Percentiles rank a stretch among this genome's conserved stretches.
phyloP scores from a whole-genome alignment of 1,140 invertebrate species.

The Bacillus rossius region DNA sequence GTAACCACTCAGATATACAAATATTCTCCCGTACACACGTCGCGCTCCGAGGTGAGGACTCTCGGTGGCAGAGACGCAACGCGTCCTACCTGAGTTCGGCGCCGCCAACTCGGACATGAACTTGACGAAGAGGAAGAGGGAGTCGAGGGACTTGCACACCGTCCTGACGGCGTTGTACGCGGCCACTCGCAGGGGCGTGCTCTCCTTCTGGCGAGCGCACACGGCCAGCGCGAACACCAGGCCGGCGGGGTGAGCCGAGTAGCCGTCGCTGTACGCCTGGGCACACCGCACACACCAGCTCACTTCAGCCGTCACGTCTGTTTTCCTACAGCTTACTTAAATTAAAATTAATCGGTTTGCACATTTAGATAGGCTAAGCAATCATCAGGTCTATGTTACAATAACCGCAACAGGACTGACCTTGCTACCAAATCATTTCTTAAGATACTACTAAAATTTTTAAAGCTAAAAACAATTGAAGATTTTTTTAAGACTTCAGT shows the following conservation, averaged over 20 bases:
- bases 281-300: too few species aligned
- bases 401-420: neutral
- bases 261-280: slow-evolving; percentile 46
- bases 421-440: neutral
- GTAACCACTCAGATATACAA: too few species aligned
- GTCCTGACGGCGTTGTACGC: slow-evolving; percentile 47
- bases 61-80: too few species aligned
- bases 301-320: neutral
- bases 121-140: slow-evolving; percentile 55
- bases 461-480: neutral
- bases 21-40: too few species aligned
- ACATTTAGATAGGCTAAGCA: neutral
- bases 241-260: slow-evolving; percentile 47
- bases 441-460: neutral
- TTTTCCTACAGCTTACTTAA: neutral
- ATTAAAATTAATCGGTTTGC: neutral
- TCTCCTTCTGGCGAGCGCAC: slow-evolving; percentile 42
- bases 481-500: too few species aligned
- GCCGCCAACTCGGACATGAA: slow-evolving; percentile 42
- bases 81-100: slow-evolving; percentile 5
- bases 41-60: too few species aligned
- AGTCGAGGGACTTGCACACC: slow-evolving; percentile 48
- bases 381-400: neutral
- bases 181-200: slow-evolving; percentile 40
- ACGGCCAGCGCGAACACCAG: slow-evolving; percentile 54